phyloP scores from a whole-genome alignment of 2,797 vertebrate genomes.

The Rhynchotus rufescens region DNA sequence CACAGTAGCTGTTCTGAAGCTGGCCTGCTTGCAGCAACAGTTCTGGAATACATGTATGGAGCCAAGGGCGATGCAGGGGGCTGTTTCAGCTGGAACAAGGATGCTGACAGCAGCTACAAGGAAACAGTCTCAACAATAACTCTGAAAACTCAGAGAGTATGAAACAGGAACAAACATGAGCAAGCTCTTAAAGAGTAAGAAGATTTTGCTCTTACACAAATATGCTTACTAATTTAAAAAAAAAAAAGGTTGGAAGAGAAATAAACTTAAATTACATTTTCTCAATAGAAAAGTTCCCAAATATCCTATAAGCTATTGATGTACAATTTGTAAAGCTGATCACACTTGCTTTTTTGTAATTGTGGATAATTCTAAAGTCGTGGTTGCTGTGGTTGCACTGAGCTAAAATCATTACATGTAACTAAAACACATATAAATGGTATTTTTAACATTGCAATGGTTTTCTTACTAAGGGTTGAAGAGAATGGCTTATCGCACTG shows the following conservation, averaged over 20 bases:
- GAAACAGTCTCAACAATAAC: too few relatives aligned
- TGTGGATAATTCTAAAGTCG: not conserved
- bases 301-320: not conserved
- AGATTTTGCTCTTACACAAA: not conserved
- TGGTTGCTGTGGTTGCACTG: not conserved
- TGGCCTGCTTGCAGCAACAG: not conserved
- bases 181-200: not conserved
- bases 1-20: not conserved
- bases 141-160: not conserved
- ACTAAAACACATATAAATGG: not conserved
- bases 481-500: not conserved
- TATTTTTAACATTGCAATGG: not conserved
- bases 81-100: not conserved
- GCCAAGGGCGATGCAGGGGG: not conserved
- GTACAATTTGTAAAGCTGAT: not conserved
- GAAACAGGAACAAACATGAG: not conserved
- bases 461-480: not conserved
- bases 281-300: not conserved
- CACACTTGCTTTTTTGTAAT: not conserved
- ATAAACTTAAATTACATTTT: not conserved
- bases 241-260: not conserved
- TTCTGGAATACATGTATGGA: not conserved
- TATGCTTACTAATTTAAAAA: not conserved
- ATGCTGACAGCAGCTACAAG: not conserved
- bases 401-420: not conserved